Percentiles rank a stretch among this genome's conserved stretches.
Evolutionary conservation across 2,113 vertebrate species (phyloP).

Genomic region (Chitala chitala): DNA sequence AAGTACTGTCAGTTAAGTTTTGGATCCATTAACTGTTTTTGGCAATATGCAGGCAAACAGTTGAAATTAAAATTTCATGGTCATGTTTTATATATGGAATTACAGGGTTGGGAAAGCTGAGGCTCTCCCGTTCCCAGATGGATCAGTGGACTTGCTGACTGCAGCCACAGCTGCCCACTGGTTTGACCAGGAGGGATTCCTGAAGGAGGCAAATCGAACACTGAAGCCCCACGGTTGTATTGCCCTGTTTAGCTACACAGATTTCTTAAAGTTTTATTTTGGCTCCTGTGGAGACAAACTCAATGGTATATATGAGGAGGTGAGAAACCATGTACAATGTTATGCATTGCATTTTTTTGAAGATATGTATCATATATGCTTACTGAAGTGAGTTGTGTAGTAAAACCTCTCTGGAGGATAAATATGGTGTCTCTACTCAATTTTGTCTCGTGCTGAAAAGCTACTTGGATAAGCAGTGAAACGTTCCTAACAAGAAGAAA

Average conservation of each 20-base stretch:
- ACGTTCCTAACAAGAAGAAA: no score
- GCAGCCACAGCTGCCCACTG: conserved; percentile 69
- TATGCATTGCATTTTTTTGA: neutral
- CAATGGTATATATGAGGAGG: conserved; percentile 55
- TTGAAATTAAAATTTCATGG: neutral
- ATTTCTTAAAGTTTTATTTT: conserved; percentile 42
- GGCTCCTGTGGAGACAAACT: conserved; percentile 58
- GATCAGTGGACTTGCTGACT: conserved; percentile 67
- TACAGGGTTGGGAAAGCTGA: conserved; percentile 65
- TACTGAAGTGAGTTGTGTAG: no score
- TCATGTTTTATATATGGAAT: neutral
- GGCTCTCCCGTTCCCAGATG: conserved; percentile 58
- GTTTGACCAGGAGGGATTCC: conserved; percentile 62
- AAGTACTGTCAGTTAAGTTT: no score
- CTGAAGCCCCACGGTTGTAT: conserved; percentile 64
- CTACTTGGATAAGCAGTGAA: no score
- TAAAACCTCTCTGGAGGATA: no score
- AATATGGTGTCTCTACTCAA: no score
- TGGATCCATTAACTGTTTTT: neutral
- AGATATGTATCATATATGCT: neutral
- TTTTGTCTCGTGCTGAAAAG: no score
- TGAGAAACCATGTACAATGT: conserved; percentile 36
- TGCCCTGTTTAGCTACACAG: conserved; percentile 57
- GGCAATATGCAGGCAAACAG: neutral
- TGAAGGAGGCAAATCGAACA: conserved; percentile 59